Conservation (phyloP, 2,888 invertebrate species). For the Miltochrista miniata region DNA sequence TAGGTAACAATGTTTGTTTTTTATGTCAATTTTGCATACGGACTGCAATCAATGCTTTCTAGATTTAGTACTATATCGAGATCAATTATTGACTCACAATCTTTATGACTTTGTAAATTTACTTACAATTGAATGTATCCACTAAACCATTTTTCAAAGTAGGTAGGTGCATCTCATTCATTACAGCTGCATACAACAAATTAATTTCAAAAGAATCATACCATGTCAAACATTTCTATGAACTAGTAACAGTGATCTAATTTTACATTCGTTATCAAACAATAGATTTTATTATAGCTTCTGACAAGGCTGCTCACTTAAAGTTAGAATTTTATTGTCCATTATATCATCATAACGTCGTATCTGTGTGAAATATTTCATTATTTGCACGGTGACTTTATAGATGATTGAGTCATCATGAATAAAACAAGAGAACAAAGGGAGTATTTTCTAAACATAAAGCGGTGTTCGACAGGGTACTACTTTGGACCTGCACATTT, state of each 20-base stretch:
- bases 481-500: slow-evolving; percentile 3
- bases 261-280: slow-evolving; percentile 14
- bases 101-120: background rate
- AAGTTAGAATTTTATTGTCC: background rate
- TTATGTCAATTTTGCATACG: too few species aligned
- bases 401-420: slow-evolving; percentile 15
- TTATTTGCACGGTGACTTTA: slow-evolving; percentile 6
- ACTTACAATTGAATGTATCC: background rate
- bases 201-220: background rate
- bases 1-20: too few species aligned
- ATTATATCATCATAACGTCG: slow-evolving; percentile 7
- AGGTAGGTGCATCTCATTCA: background rate
- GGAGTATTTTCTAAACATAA: slow-evolving; percentile 16
- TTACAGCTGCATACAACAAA: background rate
- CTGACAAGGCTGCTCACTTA: slow-evolving; percentile 11
- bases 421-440: slow-evolving; percentile 17
- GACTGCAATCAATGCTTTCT: too few species aligned
- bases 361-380: slow-evolving; percentile 6
- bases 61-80: background rate
- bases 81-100: slow-evolving; percentile 3
- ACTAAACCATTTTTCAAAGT: background rate
- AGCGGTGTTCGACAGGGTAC: slow-evolving; percentile 19
- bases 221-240: slow-evolving; percentile 1
- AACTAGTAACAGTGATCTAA: slow-evolving; percentile 9
- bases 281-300: slow-evolving; percentile 22